These are phyloP conservation scores for Lordiphosa andalusiaca DNA, from an alignment of 2,888 invertebrate species.

Conservation along the genomic window DNA sequence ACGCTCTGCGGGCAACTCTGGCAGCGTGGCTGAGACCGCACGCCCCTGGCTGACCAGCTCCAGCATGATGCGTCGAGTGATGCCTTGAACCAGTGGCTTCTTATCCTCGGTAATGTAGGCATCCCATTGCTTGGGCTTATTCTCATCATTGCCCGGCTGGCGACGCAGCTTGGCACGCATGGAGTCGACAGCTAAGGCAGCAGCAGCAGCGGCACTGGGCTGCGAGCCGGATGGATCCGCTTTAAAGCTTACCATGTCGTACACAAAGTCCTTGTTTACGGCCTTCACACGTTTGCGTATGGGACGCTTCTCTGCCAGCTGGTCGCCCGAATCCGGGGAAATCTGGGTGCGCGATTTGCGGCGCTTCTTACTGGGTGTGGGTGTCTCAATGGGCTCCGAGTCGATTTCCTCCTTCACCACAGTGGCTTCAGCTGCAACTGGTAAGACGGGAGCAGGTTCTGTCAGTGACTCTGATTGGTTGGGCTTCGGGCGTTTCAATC, in stretches of 20 bases:
- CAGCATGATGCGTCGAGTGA: constrained; percentile 67
- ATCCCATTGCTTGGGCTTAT: constrained; percentile 43
- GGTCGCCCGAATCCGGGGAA: constrained; percentile 53
- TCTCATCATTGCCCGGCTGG: constrained; percentile 34
- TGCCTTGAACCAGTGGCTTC: constrained; percentile 57
- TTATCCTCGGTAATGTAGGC: constrained; percentile 52
- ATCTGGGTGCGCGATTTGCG: constrained; percentile 56
- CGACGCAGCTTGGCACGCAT: constrained; percentile 65
- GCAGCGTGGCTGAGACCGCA: constrained; percentile 76
- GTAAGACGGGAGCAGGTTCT: constrained; percentile 21
- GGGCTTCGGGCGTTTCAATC: constrained; percentile 50
- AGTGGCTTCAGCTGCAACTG: constrained; percentile 11
- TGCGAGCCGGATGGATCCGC: constrained; percentile 49
- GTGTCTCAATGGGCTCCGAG: constrained; percentile 26
- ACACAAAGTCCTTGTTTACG: constrained; percentile 86
- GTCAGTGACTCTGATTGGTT: constrained; percentile 20
- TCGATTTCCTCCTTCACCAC: constrained; percentile 45
- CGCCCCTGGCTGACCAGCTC: constrained; percentile 68
- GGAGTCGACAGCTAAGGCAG: constrained; percentile 28
- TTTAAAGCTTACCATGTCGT: constrained; percentile 82
- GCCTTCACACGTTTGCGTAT: constrained; percentile 85
- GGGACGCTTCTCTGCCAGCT: constrained; percentile 80
- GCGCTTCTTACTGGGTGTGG: constrained; percentile 38
- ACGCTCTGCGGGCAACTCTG: constrained; percentile 77
- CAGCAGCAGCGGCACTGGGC: neutral